Evolutionary conservation across 1,140 invertebrate species (phyloP), one percentile per base, ranked within the genome.

Genomic region (Euglossa dilemma): DNA sequence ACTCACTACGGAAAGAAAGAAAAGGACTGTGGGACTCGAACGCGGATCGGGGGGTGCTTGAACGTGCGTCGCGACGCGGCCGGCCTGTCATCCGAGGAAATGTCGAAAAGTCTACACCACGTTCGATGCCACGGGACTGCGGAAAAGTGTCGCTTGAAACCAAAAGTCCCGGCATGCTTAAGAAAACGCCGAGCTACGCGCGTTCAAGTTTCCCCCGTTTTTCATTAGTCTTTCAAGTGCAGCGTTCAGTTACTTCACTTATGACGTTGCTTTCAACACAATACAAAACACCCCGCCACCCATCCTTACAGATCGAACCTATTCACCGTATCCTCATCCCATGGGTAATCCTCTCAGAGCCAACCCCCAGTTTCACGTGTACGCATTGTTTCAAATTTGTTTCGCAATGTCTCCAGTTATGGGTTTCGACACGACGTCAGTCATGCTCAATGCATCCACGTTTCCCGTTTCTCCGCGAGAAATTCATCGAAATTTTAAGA

Each of bases 171-270:
- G 36, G 36, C 20, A 3, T 0, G 45, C 28, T 59, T 45, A 47
- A 28, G 25, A 12, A 11, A 23, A 61, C 43, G 75, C 36, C 80
- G 64, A 75, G 61, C 66, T 63, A 67, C 86, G 74, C 84, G 83
- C 87, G 86, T 87, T 83, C 88, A 82, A 86, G 86, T 92, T 74
- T 90, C 89, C 90, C 86, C 80, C 66, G 9, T 85, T 85, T 77
- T 94, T 90, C 71, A 90, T 91, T 93, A 88, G 86, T 93, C 90
- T 93, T 92, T 93, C 91, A 90, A 93, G 91, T 93, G 92, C 92
- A 94, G 90, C 91, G 89, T 94, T 94, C 88, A 90, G 93, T 94
- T 94, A 88, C 89, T 94, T 94, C 93, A 94, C 93, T 94, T 94
- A 94, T 92, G 88, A 89, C 89, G 91, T 94, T 94, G 90, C 90